Evolutionary conservation across 1,140 invertebrate species (phyloP).

Genomic region (Pteromalus puparum): DNA sequence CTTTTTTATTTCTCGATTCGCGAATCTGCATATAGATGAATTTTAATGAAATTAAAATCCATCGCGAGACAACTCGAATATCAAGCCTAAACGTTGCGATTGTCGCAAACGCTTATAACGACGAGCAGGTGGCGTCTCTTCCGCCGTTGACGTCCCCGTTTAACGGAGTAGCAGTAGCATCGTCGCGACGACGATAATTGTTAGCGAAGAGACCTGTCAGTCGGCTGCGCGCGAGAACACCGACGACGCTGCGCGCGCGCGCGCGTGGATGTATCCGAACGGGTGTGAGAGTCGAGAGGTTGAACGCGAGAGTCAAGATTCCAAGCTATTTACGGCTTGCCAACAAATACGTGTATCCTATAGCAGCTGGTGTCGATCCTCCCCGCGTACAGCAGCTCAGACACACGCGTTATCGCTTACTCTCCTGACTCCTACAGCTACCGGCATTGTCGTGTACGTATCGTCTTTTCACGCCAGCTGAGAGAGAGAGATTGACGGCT

Average conservation of each 20-base stretch:
- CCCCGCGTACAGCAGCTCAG: slow-evolving; percentile 55
- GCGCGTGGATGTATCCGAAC: background rate
- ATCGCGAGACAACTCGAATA: no score
- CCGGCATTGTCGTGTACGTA: background rate
- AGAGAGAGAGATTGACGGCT: background rate
- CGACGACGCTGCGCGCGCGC: background rate
- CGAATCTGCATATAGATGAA: slow-evolving; percentile 3
- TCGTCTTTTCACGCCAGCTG: background rate
- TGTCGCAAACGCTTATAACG: background rate
- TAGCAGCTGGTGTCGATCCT: slow-evolving; percentile 73
- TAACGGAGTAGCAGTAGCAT: slow-evolving; percentile 21
- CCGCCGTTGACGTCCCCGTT: background rate
- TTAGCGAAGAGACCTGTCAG: slow-evolving; percentile 69
- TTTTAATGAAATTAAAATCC: background rate
- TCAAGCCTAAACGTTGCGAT: background rate
- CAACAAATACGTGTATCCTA: slow-evolving; percentile 68
- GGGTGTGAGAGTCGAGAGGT: slow-evolving; percentile 50
- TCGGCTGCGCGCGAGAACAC: slow-evolving; percentile 30
- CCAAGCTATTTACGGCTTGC: slow-evolving; percentile 67
- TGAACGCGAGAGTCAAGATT: slow-evolving; percentile 12
- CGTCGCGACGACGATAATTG: slow-evolving; percentile 74
- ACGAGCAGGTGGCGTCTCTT: background rate
- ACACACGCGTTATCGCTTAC: slow-evolving; percentile 33
- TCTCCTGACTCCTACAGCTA: background rate
- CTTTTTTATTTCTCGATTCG: background rate